Base-by-base conservation (phyloP, 1,140 invertebrate species). In the Heliothis subflexa region DNA sequence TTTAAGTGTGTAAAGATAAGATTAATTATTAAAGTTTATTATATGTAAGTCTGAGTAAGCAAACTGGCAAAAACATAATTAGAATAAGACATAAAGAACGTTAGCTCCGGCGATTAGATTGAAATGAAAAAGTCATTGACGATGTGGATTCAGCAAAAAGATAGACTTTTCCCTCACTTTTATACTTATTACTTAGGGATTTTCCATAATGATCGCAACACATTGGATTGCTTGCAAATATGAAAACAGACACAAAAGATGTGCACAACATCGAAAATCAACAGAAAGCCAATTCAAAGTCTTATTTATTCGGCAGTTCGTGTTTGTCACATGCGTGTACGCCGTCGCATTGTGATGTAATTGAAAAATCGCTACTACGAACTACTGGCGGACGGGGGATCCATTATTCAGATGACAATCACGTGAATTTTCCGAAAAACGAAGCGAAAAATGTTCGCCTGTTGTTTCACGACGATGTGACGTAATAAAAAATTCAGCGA, bases 401-500 rank as follows among this genome's bases (percentile, higher is more conserved):
- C 66, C 83, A 92, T 92, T 92, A 94, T 94, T 94, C 89, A 94
- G 80, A 78, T 73, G 87, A 93, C 92, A 94, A 93, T 94, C 91
- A 92, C 84, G 90, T 89, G 88, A 85, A 93, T 86, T 92, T 66
- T 91, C 83, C 80, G 87, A 89, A 93, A 93, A 94, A 92, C 91
- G 89, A 93, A 81, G 83, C 84, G 88, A 90, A 92, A 92, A 93
- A 92, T 88, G 87, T 75, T 80, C 85, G 78, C 50, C 88, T 86
- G 88, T 91, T 92, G 91, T 92, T 92, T 81, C 84, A 87, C 89
- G 85, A 89, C 90, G 88, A 90, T 90, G 81, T 83, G 83, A 40
- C 59, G 13, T 78, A 93, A 40, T 94, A 85, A 94, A 94, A 92
- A 89, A 94, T 93, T 87, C 92, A 94, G 66, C 54, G 75, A 90